A percentile compares a stretch with the other conserved stretches of the same genome.
phyloP scores from a whole-genome alignment of 2,113 vertebrate species.

The Nyctibius bracteatus region DNA sequence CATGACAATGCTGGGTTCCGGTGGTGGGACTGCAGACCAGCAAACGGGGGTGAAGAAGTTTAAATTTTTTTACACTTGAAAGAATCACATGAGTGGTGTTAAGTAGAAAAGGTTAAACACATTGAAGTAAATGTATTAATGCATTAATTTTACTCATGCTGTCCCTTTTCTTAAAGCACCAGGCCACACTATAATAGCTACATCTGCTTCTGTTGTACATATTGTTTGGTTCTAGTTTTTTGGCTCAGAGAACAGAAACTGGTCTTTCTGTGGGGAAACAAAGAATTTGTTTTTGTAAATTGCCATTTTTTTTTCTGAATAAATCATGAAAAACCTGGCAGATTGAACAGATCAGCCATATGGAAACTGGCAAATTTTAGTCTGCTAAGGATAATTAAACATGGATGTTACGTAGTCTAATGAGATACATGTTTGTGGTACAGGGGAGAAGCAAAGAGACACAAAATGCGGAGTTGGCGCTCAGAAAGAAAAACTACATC shows the following conservation, averaged over 20 bases:
- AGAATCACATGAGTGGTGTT: neutral
- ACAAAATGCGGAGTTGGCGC: neutral
- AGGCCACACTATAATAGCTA: slow-evolving; percentile 36
- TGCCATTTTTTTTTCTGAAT: neutral
- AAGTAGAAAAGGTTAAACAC: slow-evolving; percentile 22
- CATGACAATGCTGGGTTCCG: neutral
- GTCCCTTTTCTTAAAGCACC: neutral
- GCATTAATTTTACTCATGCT: neutral
- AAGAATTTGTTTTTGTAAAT: slow-evolving; percentile 66
- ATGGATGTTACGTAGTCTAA: neutral
- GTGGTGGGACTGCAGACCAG: neutral
- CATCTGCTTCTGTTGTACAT: slow-evolving; percentile 59
- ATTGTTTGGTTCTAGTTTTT: slow-evolving; percentile 47
- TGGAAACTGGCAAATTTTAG: slow-evolving; percentile 56
- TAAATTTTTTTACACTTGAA: neutral
- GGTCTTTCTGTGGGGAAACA: slow-evolving; percentile 60
- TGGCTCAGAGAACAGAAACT: slow-evolving; percentile 49
- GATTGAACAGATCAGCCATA: slow-evolving; percentile 46
- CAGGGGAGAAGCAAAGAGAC: neutral
- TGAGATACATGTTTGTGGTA: slow-evolving; percentile 4
- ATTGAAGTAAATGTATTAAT: neutral
- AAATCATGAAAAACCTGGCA: slow-evolving; percentile 49
- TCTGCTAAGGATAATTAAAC: slow-evolving; percentile 32
- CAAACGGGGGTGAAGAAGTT: neutral
- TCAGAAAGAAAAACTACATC: neutral